phyloP scores from a whole-genome alignment of 2,888 invertebrate genomes.

The Netelia fuscicornis region DNA sequence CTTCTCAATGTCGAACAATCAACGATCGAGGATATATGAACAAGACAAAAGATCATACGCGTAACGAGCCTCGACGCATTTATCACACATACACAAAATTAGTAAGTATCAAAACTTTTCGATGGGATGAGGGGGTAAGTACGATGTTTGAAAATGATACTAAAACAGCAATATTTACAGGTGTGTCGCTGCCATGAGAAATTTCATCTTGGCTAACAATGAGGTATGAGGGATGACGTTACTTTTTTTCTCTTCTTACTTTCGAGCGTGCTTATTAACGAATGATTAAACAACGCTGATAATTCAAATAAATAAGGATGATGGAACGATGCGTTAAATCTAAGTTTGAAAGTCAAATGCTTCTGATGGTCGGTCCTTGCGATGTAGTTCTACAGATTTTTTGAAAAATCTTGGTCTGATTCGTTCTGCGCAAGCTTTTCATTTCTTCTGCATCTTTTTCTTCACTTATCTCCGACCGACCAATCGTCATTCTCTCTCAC shows the following conservation, averaged over 20 bases:
- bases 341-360: conserved; percentile 36
- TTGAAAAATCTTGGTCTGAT: not conserved
- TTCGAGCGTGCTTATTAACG: conserved; percentile 1
- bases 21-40: conserved; percentile 10
- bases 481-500: conserved; percentile 53
- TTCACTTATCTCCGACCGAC: conserved; percentile 15
- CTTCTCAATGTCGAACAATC: not conserved
- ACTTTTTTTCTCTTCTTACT: not conserved
- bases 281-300: conserved; percentile 33
- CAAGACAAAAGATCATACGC: conserved; percentile 14
- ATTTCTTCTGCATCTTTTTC: not conserved
- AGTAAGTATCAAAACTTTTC: conserved; percentile 29
- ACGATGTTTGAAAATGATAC: not conserved
- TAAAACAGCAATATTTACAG: conserved; percentile 57
- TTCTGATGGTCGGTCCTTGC: conserved; percentile 42
- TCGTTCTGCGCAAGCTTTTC: not conserved
- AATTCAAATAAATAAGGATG: conserved; percentile 62
- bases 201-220: not conserved
- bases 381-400: not conserved
- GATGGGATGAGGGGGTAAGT: conserved; percentile 49
- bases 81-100: conserved; percentile 56
- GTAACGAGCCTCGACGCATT: conserved; percentile 54
- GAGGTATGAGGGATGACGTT: conserved; percentile 17
- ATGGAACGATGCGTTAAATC: conserved; percentile 24
- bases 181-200: not conserved